phyloP scores from a whole-genome alignment of 2,888 invertebrate genomes.

The Metopia argyrocephala region DNA sequence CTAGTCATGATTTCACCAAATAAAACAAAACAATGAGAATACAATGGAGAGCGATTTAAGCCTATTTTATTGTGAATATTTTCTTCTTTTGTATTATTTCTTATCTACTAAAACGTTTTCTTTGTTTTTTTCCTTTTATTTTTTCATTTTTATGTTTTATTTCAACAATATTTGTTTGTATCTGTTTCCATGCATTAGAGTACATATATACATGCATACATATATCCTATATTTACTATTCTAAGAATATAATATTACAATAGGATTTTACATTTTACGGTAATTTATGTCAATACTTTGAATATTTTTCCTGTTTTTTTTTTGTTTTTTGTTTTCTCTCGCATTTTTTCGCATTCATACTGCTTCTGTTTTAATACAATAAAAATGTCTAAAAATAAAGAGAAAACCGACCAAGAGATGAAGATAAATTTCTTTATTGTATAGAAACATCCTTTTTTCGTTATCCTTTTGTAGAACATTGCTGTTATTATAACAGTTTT shows the following conservation, averaged over 20 bases:
- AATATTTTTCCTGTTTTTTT: not conserved
- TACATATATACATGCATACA: too few relatives aligned
- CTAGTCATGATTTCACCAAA: not conserved
- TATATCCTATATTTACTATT: not conserved
- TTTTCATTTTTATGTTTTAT: not conserved
- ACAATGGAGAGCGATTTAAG: not conserved
- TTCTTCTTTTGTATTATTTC: not conserved
- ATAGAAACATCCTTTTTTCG: too few relatives aligned
- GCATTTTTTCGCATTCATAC: not conserved
- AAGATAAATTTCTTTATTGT: not conserved
- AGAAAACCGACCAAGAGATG: too few relatives aligned
- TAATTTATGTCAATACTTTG: slow-evolving; percentile 35
- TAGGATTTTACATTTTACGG: slow-evolving; percentile 11
- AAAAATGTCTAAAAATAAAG: not conserved
- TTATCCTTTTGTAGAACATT: slow-evolving; percentile 18
- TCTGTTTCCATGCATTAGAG: not conserved
- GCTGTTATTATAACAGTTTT: slow-evolving; percentile 30
- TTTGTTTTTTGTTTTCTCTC: not conserved
- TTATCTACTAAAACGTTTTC: slow-evolving; percentile 14
- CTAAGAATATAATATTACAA: slow-evolving; percentile 10
- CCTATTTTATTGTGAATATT: slow-evolving; percentile 2
- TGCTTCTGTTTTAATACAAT: not conserved
- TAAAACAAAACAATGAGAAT: not conserved
- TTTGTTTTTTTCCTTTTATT: not conserved
- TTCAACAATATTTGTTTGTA: not conserved